These are phyloP conservation scores for Mycalesis mineus DNA, from an alignment of 2,888 invertebrate genomes.

Conservation along the genomic window DNA sequence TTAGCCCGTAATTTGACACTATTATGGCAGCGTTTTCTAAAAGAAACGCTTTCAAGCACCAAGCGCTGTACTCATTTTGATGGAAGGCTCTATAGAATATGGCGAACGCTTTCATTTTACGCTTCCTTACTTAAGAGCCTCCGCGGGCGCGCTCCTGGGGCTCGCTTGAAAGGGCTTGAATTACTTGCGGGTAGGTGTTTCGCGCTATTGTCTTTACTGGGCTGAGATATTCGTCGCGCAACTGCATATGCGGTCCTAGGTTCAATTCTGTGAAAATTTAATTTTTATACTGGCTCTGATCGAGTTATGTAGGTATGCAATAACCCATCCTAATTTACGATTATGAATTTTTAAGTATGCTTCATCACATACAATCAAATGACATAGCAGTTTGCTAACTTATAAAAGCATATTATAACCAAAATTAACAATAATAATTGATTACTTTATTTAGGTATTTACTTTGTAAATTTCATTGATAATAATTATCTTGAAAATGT, in stretches of 20 bases:
- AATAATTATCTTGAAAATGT: no score
- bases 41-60: slow-evolving; percentile 1
- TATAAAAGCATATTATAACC: no score
- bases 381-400: no score
- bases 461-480: no score
- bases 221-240: neutral
- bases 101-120: slow-evolving; percentile 6
- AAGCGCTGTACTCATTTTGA: slow-evolving; percentile 4
- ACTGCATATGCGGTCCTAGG: neutral
- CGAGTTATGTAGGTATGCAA: no score
- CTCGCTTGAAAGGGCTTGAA: slow-evolving; percentile 19
- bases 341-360: no score
- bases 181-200: slow-evolving; percentile 8
- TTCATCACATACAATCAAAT: neutral
- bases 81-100: neutral
- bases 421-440: no score
- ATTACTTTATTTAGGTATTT: no score
- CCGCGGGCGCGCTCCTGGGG: slow-evolving; percentile 13
- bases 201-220: neutral
- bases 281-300: neutral
- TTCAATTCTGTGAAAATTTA: no score
- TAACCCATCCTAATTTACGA: no score
- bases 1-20: neutral
- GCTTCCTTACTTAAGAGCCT: slow-evolving; percentile 16
- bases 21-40: neutral